Percentiles rank a stretch among this genome's conserved stretches.
These are phyloP conservation scores for Mesochorus sp. DNA, from an alignment of 2,888 invertebrate genomes.

Conservation along the genomic window DNA sequence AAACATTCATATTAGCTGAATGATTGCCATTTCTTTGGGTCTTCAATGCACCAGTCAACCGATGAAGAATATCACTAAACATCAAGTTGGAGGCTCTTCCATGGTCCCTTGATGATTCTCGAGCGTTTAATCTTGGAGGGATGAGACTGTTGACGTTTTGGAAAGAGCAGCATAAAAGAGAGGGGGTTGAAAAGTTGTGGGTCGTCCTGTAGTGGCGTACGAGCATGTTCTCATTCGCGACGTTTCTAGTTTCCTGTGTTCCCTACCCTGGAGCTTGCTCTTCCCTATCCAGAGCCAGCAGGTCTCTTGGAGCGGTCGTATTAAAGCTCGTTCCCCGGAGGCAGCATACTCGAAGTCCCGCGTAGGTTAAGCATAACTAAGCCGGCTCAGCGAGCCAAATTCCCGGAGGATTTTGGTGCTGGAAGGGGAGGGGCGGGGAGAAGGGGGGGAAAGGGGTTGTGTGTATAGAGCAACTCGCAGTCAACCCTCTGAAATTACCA, in stretches of 20 bases:
- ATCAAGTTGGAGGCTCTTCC: too few species aligned
- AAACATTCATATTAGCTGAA: too few species aligned
- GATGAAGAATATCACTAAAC: too few species aligned
- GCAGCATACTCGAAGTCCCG: slow-evolving; percentile 49
- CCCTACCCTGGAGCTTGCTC: neutral
- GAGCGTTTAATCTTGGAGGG: too few species aligned
- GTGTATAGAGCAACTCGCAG: slow-evolving; percentile 69
- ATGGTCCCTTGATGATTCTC: too few species aligned
- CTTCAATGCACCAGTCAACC: too few species aligned
- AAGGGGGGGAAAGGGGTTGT: slow-evolving; percentile 66
- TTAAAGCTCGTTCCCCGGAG: slow-evolving; percentile 48
- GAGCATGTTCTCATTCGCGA: slow-evolving; percentile 11
- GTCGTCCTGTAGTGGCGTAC: slow-evolving; percentile 2
- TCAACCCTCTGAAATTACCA: slow-evolving; percentile 54
- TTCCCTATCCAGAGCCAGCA: slow-evolving; percentile 3
- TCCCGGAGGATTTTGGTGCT: slow-evolving; percentile 71
- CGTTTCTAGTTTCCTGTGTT: slow-evolving; percentile 21
- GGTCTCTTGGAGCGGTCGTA: slow-evolving; percentile 47
- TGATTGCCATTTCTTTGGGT: too few species aligned
- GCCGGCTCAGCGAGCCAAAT: slow-evolving; percentile 68
- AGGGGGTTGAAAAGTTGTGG: slow-evolving; percentile 1
- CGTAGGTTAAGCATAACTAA: slow-evolving; percentile 71
- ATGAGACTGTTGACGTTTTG: too few species aligned
- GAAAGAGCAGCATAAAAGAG: too few species aligned
- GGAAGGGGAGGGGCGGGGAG: slow-evolving; percentile 67